Conservation (phyloP, 2,797 vertebrate genomes). For the Vipera ursinii region DNA sequence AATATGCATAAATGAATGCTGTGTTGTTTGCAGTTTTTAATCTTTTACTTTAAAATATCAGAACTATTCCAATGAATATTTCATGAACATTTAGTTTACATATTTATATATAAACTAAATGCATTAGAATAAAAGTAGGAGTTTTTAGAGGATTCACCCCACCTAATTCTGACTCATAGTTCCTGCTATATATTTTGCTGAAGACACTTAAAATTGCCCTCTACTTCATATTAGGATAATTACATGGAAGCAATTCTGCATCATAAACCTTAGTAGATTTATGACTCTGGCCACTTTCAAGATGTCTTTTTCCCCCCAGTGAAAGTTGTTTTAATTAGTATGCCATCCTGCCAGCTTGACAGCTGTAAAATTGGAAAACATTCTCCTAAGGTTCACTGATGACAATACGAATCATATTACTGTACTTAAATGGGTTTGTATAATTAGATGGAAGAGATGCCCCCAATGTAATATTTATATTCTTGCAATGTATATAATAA, state of each 20-base stretch:
- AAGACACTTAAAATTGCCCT: neutral
- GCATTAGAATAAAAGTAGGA: slow-evolving; percentile 18
- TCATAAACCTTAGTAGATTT: neutral
- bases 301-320: slow-evolving; percentile 24
- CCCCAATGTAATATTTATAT: slow-evolving; percentile 57
- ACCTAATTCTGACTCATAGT: neutral
- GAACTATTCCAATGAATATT: slow-evolving; percentile 46
- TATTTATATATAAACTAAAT: slow-evolving; percentile 51
- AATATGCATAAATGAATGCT: neutral
- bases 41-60: slow-evolving; percentile 54
- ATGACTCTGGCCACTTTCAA: slow-evolving; percentile 35
- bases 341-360: slow-evolving; percentile 29
- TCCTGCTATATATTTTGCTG: slow-evolving; percentile 4
- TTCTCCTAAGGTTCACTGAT: slow-evolving; percentile 54
- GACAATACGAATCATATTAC: slow-evolving; percentile 60
- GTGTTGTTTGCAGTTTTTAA: slow-evolving; percentile 52
- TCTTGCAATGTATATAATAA: slow-evolving; percentile 63
- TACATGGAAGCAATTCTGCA: neutral
- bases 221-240: neutral
- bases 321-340: slow-evolving; percentile 22
- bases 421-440: slow-evolving; percentile 58
- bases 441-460: slow-evolving; percentile 68
- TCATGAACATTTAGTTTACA: slow-evolving; percentile 41
- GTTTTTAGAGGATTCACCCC: neutral
- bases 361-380: slow-evolving; percentile 60